Base-by-base conservation (phyloP, 2,888 invertebrate genomes). In the Andrena hattorfiana region DNA sequence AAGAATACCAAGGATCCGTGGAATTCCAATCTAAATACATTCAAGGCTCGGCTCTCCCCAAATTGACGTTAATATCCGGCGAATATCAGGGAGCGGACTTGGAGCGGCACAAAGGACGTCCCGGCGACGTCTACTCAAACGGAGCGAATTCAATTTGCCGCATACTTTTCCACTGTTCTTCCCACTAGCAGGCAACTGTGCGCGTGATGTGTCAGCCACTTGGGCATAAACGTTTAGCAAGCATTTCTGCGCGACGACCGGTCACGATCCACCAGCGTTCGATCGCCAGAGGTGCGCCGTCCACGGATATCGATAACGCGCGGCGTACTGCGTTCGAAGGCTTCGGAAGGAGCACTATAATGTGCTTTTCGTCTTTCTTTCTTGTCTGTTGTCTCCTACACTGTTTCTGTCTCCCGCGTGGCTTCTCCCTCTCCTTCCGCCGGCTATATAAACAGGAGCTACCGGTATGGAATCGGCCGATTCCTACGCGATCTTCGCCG, bases 381-480 rank as follows among this genome's bases (percentile, higher is more conserved):
- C 66, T 26, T 28, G 32, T 48, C 59, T 63, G 59, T 78, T 59
- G 71, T 74, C 70, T 74, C 67, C 51, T 72, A 32, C 69, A 42
- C 42, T 16, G 42, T 42, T 42, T 42, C 42, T 42, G 42, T 42
- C 42, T 42, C 13, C 42, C 42, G 42, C 42, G 42, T 42, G 66
- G 71, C 20, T 73, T 76, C 76, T 69, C 75, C 72, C 73, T 42
- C 75, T 77, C 67, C 77, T 69, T 26, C 26, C n/a, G 7, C 7
- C 16, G 28, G 10, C 62, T 42, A 59, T 42, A 26, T 13, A 59
- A 80, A 80, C 70, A 75, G 48, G 56, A 75, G 77, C 63, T 49
- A 82, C 73, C 79, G 85, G 77, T 75, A 66, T 28, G 69, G 70
- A 80, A 62, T 62, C 69, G 71, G 59, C 66, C 72, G 80, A 66